Evolutionary conservation across 2,797 vertebrate species (phyloP).

Genomic region (Dendrocincla tyrannina): DNA sequence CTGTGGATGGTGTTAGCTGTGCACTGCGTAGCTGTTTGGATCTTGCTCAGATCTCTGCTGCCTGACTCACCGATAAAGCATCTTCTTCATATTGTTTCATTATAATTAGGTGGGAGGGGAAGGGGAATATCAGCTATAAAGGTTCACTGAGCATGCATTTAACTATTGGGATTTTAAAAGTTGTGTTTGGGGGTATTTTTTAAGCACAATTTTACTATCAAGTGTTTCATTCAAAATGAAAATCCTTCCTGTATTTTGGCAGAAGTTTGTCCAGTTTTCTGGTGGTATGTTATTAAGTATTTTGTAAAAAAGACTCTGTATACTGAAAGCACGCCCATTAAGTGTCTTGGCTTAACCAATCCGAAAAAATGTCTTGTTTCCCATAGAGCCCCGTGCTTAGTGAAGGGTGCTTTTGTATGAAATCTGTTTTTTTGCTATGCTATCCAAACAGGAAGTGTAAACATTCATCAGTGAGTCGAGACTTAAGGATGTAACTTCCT

Average conservation of each 20-base stretch:
- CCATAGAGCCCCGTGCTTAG: neutral
- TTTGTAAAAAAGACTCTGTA: neutral
- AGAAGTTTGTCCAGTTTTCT: neutral
- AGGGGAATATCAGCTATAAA: neutral
- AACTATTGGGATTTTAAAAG: neutral
- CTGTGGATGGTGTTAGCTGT: neutral
- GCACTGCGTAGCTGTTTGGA: neutral
- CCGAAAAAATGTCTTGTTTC: neutral
- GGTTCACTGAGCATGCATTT: neutral
- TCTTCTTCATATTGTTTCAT: constrained; percentile 13
- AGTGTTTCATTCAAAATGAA: neutral
- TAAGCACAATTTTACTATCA: neutral
- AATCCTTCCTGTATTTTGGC: neutral
- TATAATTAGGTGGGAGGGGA: neutral
- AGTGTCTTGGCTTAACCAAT: neutral
- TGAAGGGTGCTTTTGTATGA: neutral
- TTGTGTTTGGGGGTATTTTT: neutral
- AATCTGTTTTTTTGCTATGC: neutral
- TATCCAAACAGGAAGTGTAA: constrained; percentile 58
- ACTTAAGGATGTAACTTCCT: constrained; percentile 48
- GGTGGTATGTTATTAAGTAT: neutral
- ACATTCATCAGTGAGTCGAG: constrained; percentile 19
- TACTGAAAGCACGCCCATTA: neutral
- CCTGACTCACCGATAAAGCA: constrained; percentile 32
- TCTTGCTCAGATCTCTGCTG: constrained; percentile 5